Conservation (phyloP, 2,797 vertebrate genomes). For the Knipowitschia caucasica region DNA sequence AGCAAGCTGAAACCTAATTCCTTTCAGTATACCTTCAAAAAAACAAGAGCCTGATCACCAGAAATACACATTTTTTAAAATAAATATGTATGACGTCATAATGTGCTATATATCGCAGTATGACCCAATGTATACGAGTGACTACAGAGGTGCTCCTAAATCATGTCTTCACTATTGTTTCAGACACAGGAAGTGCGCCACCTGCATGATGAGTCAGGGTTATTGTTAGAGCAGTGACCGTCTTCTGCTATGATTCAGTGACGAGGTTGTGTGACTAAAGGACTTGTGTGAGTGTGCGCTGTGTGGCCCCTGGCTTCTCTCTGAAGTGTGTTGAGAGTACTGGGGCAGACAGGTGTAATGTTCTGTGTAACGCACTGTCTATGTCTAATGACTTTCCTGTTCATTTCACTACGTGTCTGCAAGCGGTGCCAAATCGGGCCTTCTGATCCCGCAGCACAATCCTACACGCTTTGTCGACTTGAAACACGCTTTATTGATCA, state of each 20-base stretch:
- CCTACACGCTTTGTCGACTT: conserved; percentile 14
- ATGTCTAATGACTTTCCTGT: conserved; percentile 22
- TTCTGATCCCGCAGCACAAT: neutral
- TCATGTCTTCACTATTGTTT: conserved; percentile 20
- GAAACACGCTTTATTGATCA: conserved; percentile 56
- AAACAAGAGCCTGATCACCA: too few species aligned
- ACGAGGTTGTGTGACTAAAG: conserved; percentile 40
- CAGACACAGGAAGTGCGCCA: conserved; percentile 46
- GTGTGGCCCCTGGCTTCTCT: conserved; percentile 11
- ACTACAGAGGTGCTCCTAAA: conserved; percentile 7
- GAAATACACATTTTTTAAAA: too few species aligned
- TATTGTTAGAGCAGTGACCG: conserved; percentile 47
- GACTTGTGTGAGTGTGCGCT: conserved; percentile 22
- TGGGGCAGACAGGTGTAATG: conserved; percentile 39
- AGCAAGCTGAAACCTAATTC: too few species aligned
- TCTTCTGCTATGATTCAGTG: conserved; percentile 42
- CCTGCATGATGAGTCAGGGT: conserved; percentile 54
- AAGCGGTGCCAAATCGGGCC: conserved; percentile 22
- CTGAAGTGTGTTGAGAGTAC: neutral
- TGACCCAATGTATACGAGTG: neutral
- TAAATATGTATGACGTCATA: too few species aligned
- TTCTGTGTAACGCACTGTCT: conserved; percentile 31
- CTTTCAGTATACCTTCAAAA: too few species aligned
- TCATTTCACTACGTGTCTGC: conserved; percentile 21
- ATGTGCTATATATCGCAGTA: neutral